Evolutionary conservation across 2,113 vertebrate species (phyloP).

Genomic region (Cichladusa arquata): DNA sequence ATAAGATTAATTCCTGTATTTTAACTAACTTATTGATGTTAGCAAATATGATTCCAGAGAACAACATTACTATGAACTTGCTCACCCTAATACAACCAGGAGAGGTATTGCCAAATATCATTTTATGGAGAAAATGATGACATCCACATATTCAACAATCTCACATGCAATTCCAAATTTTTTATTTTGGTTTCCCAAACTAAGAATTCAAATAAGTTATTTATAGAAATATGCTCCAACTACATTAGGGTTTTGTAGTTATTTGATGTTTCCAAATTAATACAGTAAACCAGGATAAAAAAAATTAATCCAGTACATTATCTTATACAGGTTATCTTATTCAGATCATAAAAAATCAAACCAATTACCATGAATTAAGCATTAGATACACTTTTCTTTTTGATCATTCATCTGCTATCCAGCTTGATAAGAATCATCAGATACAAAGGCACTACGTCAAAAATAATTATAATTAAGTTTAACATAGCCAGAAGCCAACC

Average conservation of each 20-base stretch:
- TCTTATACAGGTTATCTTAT: conserved; percentile 27
- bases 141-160: neutral
- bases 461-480: conserved; percentile 51
- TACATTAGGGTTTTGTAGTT: conserved; percentile 39
- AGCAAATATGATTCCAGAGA: neutral
- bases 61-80: neutral
- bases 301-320: conserved; percentile 24
- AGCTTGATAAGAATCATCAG: conserved; percentile 14
- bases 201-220: conserved; percentile 30
- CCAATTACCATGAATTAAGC: conserved; percentile 62
- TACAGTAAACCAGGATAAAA: neutral
- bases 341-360: conserved; percentile 36
- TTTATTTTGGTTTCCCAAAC: neutral
- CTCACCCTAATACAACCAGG: neutral
- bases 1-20: neutral
- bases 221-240: conserved; percentile 6
- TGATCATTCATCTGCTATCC: neutral
- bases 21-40: neutral
- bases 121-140: neutral
- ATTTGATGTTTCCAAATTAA: conserved; percentile 50
- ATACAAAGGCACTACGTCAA: neutral
- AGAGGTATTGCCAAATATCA: neutral
- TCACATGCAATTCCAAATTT: neutral
- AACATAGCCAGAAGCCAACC: conserved; percentile 8
- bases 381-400: conserved; percentile 42